phyloP scores from a whole-genome alignment of 2,888 invertebrate genomes.

The Tetanocera ferruginea region DNA sequence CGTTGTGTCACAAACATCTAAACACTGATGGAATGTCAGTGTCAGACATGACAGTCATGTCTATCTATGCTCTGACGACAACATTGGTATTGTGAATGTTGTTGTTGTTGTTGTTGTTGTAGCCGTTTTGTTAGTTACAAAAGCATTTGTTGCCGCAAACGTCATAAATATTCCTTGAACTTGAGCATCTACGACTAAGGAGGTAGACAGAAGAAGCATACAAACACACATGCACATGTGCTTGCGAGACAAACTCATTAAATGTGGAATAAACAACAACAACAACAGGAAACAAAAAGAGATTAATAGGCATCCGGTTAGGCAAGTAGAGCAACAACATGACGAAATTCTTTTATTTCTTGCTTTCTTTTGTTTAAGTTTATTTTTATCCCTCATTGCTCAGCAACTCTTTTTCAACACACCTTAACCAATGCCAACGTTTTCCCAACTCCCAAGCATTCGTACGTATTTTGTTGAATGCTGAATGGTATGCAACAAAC shows the following conservation, averaged over 20 bases:
- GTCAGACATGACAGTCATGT: slow-evolving; percentile 25
- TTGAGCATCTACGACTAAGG: not conserved
- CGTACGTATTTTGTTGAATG: not conserved
- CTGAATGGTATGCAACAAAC: slow-evolving; percentile 5
- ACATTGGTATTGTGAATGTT: slow-evolving; percentile 10
- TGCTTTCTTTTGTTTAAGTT: not conserved
- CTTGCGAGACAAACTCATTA: slow-evolving; percentile 22
- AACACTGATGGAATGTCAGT: slow-evolving; percentile 20
- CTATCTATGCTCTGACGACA: slow-evolving; percentile 5
- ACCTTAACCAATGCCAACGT: not conserved
- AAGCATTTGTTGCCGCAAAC: slow-evolving; percentile 34
- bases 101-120: slow-evolving; percentile 17
- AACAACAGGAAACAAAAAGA: slow-evolving; percentile 50
- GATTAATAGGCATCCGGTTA: slow-evolving; percentile 57
- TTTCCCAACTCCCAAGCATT: not conserved
- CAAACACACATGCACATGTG: not conserved
- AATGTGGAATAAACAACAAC: slow-evolving; percentile 1
- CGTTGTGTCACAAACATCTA: not conserved
- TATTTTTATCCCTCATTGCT: not conserved
- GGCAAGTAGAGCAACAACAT: slow-evolving; percentile 43
- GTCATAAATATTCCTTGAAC: slow-evolving; percentile 25
- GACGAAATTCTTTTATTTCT: not conserved
- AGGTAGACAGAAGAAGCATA: not conserved
- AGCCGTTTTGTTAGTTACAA: slow-evolving; percentile 49
- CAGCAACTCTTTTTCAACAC: not conserved